Evolutionary conservation across 1,140 invertebrate species (phyloP).

Genomic region (Eueides isabella): DNA sequence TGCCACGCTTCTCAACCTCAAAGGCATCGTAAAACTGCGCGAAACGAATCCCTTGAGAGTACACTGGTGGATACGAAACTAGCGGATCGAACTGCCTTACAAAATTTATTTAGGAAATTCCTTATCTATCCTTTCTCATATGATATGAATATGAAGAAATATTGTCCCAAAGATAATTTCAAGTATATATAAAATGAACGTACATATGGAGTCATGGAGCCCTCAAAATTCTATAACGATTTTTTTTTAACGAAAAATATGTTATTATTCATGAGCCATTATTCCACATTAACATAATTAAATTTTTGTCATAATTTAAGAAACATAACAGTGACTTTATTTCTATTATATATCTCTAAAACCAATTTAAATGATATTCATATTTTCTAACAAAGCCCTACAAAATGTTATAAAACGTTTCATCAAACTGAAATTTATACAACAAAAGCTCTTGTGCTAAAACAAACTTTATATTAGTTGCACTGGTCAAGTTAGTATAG

Average conservation of each 20-base stretch:
- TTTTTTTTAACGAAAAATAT: no score
- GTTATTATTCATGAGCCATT: no score
- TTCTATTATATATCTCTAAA: background rate
- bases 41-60: constrained; percentile 47
- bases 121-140: constrained; percentile 12
- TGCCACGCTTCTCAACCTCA: constrained; percentile 36
- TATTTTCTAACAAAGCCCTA: background rate
- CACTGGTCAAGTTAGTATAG: no score
- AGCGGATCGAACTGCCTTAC: constrained; percentile 23
- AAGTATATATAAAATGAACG: background rate
- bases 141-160: constrained; percentile 5
- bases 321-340: background rate
- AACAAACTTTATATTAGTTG: no score
- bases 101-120: constrained; percentile 24
- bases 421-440: no score
- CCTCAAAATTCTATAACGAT: background rate
- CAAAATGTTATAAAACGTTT: background rate
- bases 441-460: no score
- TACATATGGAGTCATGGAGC: background rate
- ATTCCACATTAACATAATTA: no score
- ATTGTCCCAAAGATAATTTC: background rate
- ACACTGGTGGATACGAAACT: constrained; percentile 34
- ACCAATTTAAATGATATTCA: background rate
- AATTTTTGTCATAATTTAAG: no score
- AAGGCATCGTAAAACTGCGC: constrained; percentile 50